Conservation (phyloP, 1,140 invertebrate species). For the Sinonovacula constricta region DNA sequence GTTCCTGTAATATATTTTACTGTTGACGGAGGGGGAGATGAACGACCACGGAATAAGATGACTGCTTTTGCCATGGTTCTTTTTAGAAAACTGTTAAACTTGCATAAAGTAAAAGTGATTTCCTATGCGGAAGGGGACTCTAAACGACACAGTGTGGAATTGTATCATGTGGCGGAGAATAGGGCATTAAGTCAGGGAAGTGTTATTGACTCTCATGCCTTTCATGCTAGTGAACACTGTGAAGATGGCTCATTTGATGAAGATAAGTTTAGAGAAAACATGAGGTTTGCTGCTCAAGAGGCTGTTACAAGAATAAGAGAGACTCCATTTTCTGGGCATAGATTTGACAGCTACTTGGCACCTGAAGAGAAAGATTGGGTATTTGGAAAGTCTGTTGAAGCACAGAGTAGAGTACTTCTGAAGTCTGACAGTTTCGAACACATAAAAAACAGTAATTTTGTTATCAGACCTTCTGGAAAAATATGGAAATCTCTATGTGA, state of each 20-base stretch:
- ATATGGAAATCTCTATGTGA: slow-evolving; percentile 17
- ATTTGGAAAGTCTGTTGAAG: neutral
- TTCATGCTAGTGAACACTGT: slow-evolving; percentile 1
- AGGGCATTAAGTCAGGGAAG: slow-evolving; percentile 13
- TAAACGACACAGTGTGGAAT: slow-evolving; percentile 34
- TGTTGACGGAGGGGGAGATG: slow-evolving; percentile 39
- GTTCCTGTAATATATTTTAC: slow-evolving; percentile 10
- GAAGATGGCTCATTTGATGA: slow-evolving; percentile 2
- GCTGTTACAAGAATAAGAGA: neutral
- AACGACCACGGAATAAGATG: slow-evolving; percentile 36
- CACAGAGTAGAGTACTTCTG: neutral
- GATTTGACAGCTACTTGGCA: neutral
- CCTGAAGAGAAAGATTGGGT: neutral
- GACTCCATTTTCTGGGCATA: slow-evolving; percentile 14
- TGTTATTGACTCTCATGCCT: neutral
- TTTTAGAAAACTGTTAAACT: slow-evolving; percentile 19
- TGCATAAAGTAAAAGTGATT: slow-evolving; percentile 28
- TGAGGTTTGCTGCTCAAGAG: neutral
- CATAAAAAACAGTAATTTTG: neutral
- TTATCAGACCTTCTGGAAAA: neutral
- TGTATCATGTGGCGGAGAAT: slow-evolving; percentile 18
- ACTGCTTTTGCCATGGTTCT: neutral
- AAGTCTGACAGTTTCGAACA: slow-evolving; percentile 13
- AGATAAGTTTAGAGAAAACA: slow-evolving; percentile 8
- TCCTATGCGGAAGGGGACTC: slow-evolving; percentile 26